phyloP scores from a whole-genome alignment of 2,888 invertebrate species.

The Gonocerus acuteangulatus region DNA sequence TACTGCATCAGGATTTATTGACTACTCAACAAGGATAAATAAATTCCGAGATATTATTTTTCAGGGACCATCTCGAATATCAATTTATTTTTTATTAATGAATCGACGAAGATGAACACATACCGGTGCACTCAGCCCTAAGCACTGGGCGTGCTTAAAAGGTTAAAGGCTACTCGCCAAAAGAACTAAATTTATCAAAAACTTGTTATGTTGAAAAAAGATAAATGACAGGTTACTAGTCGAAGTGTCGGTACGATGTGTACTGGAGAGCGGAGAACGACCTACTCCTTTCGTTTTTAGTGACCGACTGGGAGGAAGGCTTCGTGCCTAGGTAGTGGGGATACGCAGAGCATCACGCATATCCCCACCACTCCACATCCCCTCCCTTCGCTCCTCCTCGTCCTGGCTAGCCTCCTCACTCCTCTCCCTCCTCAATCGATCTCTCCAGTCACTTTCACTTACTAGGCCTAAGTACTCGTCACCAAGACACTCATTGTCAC shows the following conservation, averaged over 20 bases:
- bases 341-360: background rate
- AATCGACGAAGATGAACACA: slow-evolving; percentile 37
- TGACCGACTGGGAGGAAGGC: slow-evolving; percentile 35
- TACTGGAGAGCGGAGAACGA: slow-evolving; percentile 40
- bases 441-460: background rate
- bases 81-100: too few species aligned
- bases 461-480: background rate
- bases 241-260: background rate
- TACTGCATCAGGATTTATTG: slow-evolving; percentile 35
- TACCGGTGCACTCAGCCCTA: slow-evolving; percentile 37
- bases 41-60: slow-evolving; percentile 11
- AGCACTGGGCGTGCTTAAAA: slow-evolving; percentile 23
- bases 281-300: slow-evolving; percentile 38
- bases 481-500: too few species aligned
- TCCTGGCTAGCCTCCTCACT: background rate
- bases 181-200: too few species aligned
- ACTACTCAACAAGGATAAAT: slow-evolving; percentile 14
- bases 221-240: background rate
- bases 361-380: background rate
- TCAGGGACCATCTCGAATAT: too few species aligned
- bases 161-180: slow-evolving; percentile 1
- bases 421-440: background rate
- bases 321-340: too few species aligned
- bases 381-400: background rate
- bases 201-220: background rate